Base-by-base conservation (phyloP, 2,797 vertebrate species). In the Anableps anableps region DNA sequence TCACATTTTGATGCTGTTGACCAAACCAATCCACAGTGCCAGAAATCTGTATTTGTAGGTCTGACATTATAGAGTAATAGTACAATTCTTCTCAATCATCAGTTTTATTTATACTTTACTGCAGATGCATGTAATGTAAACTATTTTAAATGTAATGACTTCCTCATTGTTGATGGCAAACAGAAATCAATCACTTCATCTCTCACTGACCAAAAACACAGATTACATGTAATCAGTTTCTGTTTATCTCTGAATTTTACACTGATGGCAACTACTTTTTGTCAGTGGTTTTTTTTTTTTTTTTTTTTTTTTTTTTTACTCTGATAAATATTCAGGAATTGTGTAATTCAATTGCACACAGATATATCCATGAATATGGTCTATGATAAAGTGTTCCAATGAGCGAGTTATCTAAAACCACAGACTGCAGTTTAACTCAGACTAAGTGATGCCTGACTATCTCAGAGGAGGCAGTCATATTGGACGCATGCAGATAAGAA, bases 381-480 rank as follows among this genome's bases (percentile, higher is more conserved):
- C 71, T 38, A 78, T 5, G 10, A 6, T 11, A 19, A 38, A 45
- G 51, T 77, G 29, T 41, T 47, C 43, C 41, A 0, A 31, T 64
- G 50, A 68, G 4, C 7, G 21, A 13, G 31, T 0, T 1, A 47
- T 19, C 23, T 73, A 23, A 81, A 62, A 66, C 75, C 77, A 76
- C 72, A 78, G 7, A n/a, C 43, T 64, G 34, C 23, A 78, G 75
- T 80, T 68, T 23, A 55, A 70, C 2, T 5, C 36, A 70, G 34
- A 66, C 41, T 50, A 48, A 58, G 17, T 47, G 17, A 80, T 76
- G 50, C 26, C 75, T 70, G 68, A 38, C 64, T 55, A 17, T 79
- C 62, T 82, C 51, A 26, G 38, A 81, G 19, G 1, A 80, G 0
- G 3, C 21, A 62, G 73, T 84, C 75, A 64, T 71, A 78, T 72